Base-by-base conservation (phyloP, 2,113 vertebrate species). In the Entelurus aequoreus region DNA sequence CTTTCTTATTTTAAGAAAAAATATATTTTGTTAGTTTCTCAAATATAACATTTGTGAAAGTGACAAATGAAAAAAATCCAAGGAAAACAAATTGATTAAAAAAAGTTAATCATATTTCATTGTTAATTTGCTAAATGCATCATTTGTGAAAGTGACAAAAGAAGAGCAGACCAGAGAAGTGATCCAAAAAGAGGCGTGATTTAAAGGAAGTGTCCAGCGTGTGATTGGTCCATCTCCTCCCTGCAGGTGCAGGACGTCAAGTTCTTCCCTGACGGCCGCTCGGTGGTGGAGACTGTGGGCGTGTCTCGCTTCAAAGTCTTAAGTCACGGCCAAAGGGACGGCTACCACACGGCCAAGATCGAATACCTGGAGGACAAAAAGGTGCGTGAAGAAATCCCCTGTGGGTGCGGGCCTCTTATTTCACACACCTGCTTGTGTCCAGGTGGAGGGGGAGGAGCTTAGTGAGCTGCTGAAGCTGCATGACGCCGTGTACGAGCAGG, bases 341-440 rank as follows among this genome's bases (percentile, higher is more conserved):
- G 95, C 52, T 97, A 94, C 89, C 89, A 95, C 84, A 95, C 94
- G 0, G 94, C 92, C n/a, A 95, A 96, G 87, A 94, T 94, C 9
- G 94, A 95, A 63, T 95, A 95, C 86, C 85, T 96, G 75, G 92
- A 94, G 84, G 95, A 97, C 80, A 89, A 88, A 78, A 94, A 95
- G 95, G 94, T 89, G 53, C 10, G 69, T 5, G 1, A 28, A 7
- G 40, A 35, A 0, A 15, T 0, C 11, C 5, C n/a, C 4, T 28
- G 28, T 28, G 0, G 28, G 28, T 3, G 28, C 4, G 28, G 28
- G 28, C 28, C 28, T 28, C 28, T 4, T 28, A 3, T 28, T 28
- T 12, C 38, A 6, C 2, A 5, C 16, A 4, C 10, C 0, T 68
- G 1, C 66, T 1, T 67, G 35, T 72, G 15, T 47, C 74, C 75